Evolutionary conservation across 2,113 vertebrate genomes (phyloP).

Genomic region (Equus quagga): DNA sequence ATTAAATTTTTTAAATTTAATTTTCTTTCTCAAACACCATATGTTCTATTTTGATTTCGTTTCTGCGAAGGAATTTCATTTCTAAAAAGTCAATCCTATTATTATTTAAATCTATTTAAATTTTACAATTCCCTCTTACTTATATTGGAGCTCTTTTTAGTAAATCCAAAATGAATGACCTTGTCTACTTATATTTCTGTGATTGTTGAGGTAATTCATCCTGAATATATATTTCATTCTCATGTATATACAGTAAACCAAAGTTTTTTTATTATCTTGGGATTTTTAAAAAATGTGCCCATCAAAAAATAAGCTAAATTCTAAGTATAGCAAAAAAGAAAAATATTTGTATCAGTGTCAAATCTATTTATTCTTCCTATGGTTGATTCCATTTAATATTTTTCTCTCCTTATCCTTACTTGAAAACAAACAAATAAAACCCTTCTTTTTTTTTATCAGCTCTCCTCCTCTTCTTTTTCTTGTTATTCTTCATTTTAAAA

Average conservation of each 20-base stretch:
- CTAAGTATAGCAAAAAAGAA: background rate
- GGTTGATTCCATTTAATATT: background rate
- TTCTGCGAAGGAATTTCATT: constrained; percentile 54
- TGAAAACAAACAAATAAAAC: background rate
- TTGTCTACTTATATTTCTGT: constrained; percentile 3
- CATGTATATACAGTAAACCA: background rate
- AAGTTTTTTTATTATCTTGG: background rate
- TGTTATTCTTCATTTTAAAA: background rate
- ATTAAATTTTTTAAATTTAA: constrained; percentile 74
- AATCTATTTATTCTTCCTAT: background rate
- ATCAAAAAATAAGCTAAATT: background rate
- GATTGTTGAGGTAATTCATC: background rate
- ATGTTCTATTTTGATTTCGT: constrained; percentile 30
- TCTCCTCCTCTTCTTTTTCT: background rate
- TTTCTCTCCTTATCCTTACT: background rate
- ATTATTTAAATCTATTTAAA: constrained; percentile 72
- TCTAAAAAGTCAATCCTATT: constrained; percentile 59
- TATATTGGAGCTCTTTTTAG: background rate
- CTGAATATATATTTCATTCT: constrained; percentile 29
- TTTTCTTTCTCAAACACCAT: constrained; percentile 67
- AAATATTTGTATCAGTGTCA: background rate
- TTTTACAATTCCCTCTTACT: background rate
- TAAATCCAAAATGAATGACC: constrained; percentile 40
- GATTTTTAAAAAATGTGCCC: background rate
- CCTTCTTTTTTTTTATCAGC: background rate